Percentiles rank a stretch among this genome's conserved stretches.
Conservation (phyloP, 2,113 vertebrate genomes). For the Planiliza haematocheilus region DNA sequence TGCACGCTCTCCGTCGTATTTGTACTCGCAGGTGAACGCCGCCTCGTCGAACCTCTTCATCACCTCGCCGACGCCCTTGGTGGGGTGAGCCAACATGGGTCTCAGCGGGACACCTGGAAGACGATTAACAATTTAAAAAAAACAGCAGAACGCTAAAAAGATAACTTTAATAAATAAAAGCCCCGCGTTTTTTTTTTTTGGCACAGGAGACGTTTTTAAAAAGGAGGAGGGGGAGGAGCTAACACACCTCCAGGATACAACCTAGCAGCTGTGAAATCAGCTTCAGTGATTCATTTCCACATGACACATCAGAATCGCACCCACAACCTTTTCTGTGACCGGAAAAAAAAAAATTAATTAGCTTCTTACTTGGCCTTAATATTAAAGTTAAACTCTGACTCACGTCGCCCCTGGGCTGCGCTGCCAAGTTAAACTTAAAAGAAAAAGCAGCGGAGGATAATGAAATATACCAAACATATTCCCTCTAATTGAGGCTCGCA, state of each 20-base stretch:
- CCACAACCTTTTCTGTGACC: constrained; percentile 47
- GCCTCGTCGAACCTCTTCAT: constrained; percentile 92
- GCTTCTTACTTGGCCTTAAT: constrained; percentile 49
- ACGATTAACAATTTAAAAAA: neutral
- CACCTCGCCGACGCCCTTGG: constrained; percentile 89
- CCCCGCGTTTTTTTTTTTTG: neutral
- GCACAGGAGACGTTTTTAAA: constrained; percentile 26
- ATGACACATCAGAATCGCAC: constrained; percentile 48
- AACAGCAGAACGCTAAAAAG: neutral
- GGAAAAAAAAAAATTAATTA: constrained; percentile 52
- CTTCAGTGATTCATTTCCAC: constrained; percentile 34
- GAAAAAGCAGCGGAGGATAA: constrained; percentile 38
- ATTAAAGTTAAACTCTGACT: constrained; percentile 47
- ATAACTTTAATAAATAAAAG: neutral
- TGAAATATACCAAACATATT: constrained; percentile 37
- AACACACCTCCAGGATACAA: constrained; percentile 20
- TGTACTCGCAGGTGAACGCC: constrained; percentile 93
- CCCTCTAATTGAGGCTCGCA: constrained; percentile 41
- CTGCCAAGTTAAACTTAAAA: constrained; percentile 46
- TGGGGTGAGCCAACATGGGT: constrained; percentile 94
- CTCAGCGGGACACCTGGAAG: constrained; percentile 87
- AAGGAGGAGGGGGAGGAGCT: neutral
- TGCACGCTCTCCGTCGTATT: constrained; percentile 92
- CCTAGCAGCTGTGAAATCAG: constrained; percentile 39
- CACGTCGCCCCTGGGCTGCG: constrained; percentile 26